These are phyloP conservation scores for Hippotragus niger DNA, from an alignment of 2,113 vertebrate genomes.

Conservation along the genomic window DNA sequence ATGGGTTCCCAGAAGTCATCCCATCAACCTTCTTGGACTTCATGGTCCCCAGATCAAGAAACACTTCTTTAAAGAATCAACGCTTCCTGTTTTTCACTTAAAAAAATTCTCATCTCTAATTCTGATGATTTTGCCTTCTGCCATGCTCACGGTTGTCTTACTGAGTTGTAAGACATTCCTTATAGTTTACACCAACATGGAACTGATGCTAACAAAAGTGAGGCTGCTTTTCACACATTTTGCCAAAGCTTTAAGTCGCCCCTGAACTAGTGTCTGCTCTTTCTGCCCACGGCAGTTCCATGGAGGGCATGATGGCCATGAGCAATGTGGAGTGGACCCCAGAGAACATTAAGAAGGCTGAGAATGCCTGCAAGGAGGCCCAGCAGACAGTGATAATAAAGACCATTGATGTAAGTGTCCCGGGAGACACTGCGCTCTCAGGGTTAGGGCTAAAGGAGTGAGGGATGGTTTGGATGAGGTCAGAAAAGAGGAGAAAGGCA, in stretches of 20 bases:
- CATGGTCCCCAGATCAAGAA: not conserved
- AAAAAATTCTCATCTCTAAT: not conserved
- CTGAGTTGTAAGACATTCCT: not conserved
- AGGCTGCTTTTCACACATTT: not conserved
- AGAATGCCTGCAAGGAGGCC: constrained; percentile 73
- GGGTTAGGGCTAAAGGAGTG: fast-evolving
- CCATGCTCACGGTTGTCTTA: not conserved
- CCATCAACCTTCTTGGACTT: not conserved
- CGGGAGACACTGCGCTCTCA: fast-evolving
- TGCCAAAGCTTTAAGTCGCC: not conserved
- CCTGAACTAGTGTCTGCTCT: not conserved
- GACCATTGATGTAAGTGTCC: constrained; percentile 68
- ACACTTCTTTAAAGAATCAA: not conserved
- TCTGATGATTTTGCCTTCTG: not conserved
- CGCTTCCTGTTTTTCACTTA: not conserved
- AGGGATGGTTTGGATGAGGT: not conserved
- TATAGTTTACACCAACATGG: fast-evolving
- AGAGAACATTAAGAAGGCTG: constrained; percentile 68
- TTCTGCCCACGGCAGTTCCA: constrained; percentile 34
- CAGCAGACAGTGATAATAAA: constrained; percentile 70
- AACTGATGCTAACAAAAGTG: not conserved
- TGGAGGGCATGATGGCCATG: constrained; percentile 72
- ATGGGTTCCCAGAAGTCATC: not conserved
- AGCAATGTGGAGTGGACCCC: constrained; percentile 74
- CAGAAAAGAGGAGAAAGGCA: fast-evolving